Conservation (phyloP, 2,888 invertebrate genomes). For the Catocala sponsa region DNA sequence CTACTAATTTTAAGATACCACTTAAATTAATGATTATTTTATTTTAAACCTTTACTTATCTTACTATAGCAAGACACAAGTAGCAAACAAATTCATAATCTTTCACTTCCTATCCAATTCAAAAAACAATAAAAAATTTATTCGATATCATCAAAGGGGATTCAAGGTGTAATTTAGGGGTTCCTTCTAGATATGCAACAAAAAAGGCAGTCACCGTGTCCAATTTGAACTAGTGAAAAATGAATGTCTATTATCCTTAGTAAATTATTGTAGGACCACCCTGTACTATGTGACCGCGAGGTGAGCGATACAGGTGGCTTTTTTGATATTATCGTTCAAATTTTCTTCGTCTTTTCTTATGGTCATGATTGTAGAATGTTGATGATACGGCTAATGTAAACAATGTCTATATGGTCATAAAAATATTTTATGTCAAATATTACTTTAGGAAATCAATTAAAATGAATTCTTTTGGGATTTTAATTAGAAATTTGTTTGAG, state of each 20-base stretch:
- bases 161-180: constrained; percentile 72
- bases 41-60: not conserved
- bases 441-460: too few species aligned
- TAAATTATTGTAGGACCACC: constrained; percentile 65
- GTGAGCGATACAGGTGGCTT: constrained; percentile 17
- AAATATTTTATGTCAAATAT: too few species aligned
- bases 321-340: too few species aligned
- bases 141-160: constrained; percentile 51
- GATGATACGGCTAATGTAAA: too few species aligned
- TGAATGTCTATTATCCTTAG: constrained; percentile 77
- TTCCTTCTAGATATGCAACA: constrained; percentile 66
- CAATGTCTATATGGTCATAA: too few species aligned
- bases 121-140: constrained; percentile 44
- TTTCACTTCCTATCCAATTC: constrained; percentile 25
- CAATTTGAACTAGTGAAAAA: constrained; percentile 82
- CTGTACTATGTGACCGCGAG: constrained; percentile 53
- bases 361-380: too few species aligned
- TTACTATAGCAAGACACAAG: not conserved
- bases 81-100: not conserved
- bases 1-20: too few species aligned
- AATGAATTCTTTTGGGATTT: too few species aligned
- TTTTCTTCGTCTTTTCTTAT: too few species aligned
- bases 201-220: constrained; percentile 77
- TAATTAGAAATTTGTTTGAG: too few species aligned
- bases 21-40: too few species aligned